Evolutionary conservation across 2,888 invertebrate species (phyloP).

Genomic region (Lasioglossum lativentre): DNA sequence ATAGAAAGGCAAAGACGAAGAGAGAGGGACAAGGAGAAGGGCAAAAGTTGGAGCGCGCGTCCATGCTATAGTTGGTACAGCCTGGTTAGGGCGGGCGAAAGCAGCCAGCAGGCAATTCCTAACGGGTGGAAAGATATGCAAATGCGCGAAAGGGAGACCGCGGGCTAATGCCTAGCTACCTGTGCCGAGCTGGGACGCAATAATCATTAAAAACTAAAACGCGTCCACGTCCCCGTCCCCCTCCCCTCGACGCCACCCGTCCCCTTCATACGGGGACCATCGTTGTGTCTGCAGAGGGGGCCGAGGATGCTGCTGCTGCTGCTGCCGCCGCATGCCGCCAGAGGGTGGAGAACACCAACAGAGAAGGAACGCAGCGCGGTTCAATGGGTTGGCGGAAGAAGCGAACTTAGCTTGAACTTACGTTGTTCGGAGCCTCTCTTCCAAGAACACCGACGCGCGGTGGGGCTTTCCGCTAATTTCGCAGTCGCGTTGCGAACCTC

Average conservation of each 20-base stretch:
- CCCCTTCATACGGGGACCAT: conserved; percentile 12
- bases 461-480: conserved; percentile 65
- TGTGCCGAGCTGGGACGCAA: conserved; percentile 76
- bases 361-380: conserved; percentile 13
- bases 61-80: conserved; percentile 74
- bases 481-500: conserved; percentile 60
- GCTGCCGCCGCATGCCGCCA: background rate
- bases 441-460: conserved; percentile 25
- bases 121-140: conserved; percentile 83
- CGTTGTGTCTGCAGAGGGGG: conserved; percentile 21
- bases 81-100: conserved; percentile 69
- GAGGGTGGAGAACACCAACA: background rate
- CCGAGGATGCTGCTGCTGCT: background rate
- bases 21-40: conserved; percentile 53
- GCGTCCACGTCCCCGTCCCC: conserved; percentile 53
- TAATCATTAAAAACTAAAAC: conserved; percentile 83
- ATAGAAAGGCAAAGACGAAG: background rate
- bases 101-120: conserved; percentile 78
- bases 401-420: conserved; percentile 68
- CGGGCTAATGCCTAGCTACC: conserved; percentile 79
- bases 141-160: conserved; percentile 77
- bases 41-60: conserved; percentile 79
- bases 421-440: conserved; percentile 56
- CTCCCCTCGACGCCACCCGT: background rate
- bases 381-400: conserved; percentile 48